phyloP scores from a whole-genome alignment of 2,797 vertebrate genomes.

The Poliocrania exsul region DNA sequence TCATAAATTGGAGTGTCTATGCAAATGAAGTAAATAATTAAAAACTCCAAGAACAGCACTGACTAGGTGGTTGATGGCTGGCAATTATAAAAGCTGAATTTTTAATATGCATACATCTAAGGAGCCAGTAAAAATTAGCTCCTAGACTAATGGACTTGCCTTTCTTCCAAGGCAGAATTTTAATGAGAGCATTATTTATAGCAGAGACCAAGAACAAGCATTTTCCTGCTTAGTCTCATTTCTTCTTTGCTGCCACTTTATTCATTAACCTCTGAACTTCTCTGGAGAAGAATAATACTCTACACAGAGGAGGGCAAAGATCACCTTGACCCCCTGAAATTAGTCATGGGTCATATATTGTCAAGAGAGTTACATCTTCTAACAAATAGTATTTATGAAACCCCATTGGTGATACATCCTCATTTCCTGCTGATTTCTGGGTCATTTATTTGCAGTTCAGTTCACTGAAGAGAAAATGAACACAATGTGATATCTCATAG shows the following conservation, averaged over 20 bases:
- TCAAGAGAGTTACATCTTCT: constrained; percentile 19
- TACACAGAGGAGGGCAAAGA: constrained; percentile 66
- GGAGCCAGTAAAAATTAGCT: constrained; percentile 82
- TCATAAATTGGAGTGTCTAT: constrained; percentile 83
- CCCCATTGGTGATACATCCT: neutral
- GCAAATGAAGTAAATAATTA: constrained; percentile 87
- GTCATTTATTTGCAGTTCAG: constrained; percentile 33
- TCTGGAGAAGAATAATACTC: constrained; percentile 66
- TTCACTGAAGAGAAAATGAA: neutral
- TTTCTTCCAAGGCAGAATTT: constrained; percentile 80
- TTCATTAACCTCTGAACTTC: constrained; percentile 78
- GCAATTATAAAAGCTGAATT: constrained; percentile 84
- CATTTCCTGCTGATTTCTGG: constrained; percentile 30
- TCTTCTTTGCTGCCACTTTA: constrained; percentile 72
- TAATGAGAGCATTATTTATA: constrained; percentile 84
- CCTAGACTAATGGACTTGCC: constrained; percentile 82
- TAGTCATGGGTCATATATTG: constrained; percentile 47
- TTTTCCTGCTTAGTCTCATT: constrained; percentile 73
- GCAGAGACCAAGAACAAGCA: constrained; percentile 64
- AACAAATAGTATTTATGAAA: constrained; percentile 51
- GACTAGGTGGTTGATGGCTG: constrained; percentile 83
- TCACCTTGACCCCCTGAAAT: constrained; percentile 69
- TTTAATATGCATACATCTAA: constrained; percentile 83
- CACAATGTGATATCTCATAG: neutral
- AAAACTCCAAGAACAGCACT: constrained; percentile 80